phyloP scores from a whole-genome alignment of 2,113 vertebrate genomes.

The Lates calcarifer region DNA sequence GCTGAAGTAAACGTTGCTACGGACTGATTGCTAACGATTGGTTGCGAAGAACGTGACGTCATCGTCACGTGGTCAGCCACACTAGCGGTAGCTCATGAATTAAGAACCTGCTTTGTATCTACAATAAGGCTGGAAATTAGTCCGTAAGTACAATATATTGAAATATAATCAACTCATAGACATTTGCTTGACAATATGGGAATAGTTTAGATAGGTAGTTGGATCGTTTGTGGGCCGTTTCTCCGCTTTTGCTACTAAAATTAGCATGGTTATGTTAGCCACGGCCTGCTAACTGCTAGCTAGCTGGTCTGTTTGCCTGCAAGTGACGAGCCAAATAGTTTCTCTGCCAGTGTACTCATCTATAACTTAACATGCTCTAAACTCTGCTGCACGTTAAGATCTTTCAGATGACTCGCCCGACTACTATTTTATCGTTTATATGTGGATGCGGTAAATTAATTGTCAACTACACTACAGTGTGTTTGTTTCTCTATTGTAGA shows the following conservation, averaged over 20 bases:
- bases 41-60: neutral
- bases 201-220: too few species aligned
- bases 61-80: slow-evolving; percentile 47
- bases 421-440: too few species aligned
- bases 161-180: neutral
- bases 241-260: neutral
- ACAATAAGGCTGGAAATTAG: neutral
- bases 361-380: too few species aligned
- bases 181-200: fast-evolving
- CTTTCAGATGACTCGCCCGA: too few species aligned
- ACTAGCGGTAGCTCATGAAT: neutral
- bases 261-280: neutral
- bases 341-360: neutral
- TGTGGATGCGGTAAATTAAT: too few species aligned
- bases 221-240: fast-evolving
- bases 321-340: neutral
- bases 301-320: neutral
- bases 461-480: too few species aligned
- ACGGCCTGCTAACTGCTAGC: slow-evolving; percentile 27
- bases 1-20: neutral
- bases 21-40: neutral
- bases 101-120: neutral
- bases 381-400: too few species aligned
- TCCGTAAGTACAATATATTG: slow-evolving; percentile 27
- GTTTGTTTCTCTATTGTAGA: too few species aligned